These are phyloP conservation scores for Mugil cephalus DNA, from an alignment of 2,113 vertebrate genomes.

Conservation along the genomic window DNA sequence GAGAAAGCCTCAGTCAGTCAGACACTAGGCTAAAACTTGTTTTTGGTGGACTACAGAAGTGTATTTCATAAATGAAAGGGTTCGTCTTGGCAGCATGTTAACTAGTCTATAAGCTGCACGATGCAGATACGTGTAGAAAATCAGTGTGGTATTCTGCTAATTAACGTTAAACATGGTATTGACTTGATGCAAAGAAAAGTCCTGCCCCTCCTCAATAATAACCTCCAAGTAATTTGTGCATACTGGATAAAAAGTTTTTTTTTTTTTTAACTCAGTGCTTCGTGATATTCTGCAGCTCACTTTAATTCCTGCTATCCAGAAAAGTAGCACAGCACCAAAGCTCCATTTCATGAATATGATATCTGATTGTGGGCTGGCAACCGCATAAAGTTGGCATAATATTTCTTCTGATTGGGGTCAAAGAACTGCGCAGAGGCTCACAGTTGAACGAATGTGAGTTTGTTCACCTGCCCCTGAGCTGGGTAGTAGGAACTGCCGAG, in stretches of 20 bases:
- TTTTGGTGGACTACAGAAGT: too few relatives aligned
- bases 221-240: too few relatives aligned
- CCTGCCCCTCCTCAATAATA: too few relatives aligned
- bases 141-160: too few relatives aligned
- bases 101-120: too few relatives aligned
- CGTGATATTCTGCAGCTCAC: not conserved
- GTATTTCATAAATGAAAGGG: too few relatives aligned
- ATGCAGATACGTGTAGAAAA: too few relatives aligned
- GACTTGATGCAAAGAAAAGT: too few relatives aligned
- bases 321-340: not conserved
- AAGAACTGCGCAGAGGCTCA: constrained; percentile 23
- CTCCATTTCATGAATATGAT: constrained; percentile 22
- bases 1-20: not conserved
- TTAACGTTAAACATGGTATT: too few relatives aligned
- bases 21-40: not conserved
- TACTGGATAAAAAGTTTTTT: too few relatives aligned
- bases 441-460: constrained; percentile 26
- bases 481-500: constrained; percentile 23
- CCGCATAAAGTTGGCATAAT: not conserved
- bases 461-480: constrained; percentile 14
- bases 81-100: too few relatives aligned
- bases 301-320: not conserved
- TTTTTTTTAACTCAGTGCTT: too few relatives aligned
- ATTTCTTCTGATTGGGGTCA: constrained; percentile 27
- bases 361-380: constrained; percentile 33